Conservation (phyloP, 1,140 invertebrate species). For the Hyphantria cunea region DNA sequence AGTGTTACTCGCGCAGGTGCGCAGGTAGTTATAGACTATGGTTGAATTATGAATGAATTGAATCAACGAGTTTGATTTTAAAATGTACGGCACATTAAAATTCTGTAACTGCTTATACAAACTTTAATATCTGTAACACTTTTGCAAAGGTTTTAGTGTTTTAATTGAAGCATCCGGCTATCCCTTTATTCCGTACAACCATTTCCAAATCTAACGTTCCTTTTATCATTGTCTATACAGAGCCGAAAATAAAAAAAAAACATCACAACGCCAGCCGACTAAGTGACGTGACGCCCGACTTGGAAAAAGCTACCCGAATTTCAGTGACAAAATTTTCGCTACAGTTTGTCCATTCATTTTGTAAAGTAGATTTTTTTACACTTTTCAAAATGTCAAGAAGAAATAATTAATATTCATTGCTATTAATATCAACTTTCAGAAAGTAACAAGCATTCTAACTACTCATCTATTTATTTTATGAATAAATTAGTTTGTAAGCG, state of each 20-base stretch:
- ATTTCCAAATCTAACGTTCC: constrained; percentile 1
- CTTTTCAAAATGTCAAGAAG: background rate
- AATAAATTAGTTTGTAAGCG: no score
- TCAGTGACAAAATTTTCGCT: background rate
- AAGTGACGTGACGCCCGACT: constrained; percentile 1
- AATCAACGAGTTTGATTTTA: no score
- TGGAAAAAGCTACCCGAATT: constrained; percentile 1
- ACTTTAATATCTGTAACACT: background rate
- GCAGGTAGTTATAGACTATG: no score
- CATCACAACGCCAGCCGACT: background rate
- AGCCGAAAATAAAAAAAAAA: background rate
- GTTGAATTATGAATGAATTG: no score
- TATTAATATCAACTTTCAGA: no score
- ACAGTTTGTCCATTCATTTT: background rate
- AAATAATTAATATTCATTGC: background rate
- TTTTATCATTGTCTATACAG: constrained; percentile 1
- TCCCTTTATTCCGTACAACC: constrained; percentile 4
- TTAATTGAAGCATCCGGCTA: background rate
- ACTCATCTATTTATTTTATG: no score
- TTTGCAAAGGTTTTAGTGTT: background rate
- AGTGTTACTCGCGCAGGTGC: no score
- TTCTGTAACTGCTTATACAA: background rate
- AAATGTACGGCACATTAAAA: no score
- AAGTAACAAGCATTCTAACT: no score
- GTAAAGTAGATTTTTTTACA: background rate